phyloP scores from a whole-genome alignment of 2,888 invertebrate species.

The Chelonus formosanus region DNA sequence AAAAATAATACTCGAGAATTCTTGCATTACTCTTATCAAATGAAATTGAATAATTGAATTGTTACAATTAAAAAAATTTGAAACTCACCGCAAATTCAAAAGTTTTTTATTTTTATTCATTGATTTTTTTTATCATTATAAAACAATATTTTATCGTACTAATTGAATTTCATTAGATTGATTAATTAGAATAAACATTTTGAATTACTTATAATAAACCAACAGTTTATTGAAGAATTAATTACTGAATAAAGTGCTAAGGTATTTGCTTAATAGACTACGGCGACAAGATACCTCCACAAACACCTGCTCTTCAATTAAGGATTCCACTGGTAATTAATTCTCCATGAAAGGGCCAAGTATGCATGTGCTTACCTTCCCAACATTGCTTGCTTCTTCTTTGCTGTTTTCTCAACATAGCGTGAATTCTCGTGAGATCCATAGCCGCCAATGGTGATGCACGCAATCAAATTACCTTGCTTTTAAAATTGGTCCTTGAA shows the following conservation, averaged over 20 bases:
- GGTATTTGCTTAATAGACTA: conserved; percentile 3
- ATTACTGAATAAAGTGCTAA: not conserved
- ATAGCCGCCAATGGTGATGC: conserved; percentile 14
- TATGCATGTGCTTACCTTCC: not conserved
- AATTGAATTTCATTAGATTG: too few species aligned
- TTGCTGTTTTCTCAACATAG: conserved; percentile 2
- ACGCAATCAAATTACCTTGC: conserved; percentile 30
- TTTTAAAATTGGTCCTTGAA: conserved; percentile 12
- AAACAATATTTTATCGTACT: too few species aligned
- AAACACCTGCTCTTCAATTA: conserved; percentile 38
- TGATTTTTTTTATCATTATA: too few species aligned
- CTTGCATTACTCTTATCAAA: too few species aligned
- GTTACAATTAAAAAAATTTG: too few species aligned
- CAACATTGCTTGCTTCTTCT: not conserved
- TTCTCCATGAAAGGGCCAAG: conserved; percentile 38
- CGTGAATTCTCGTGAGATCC: conserved; percentile 26
- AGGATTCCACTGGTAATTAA: conserved; percentile 33
- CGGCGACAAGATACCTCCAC: conserved; percentile 12
- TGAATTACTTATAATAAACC: not conserved
- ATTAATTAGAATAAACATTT: too few species aligned
- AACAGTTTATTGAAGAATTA: not conserved
- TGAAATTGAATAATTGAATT: too few species aligned
- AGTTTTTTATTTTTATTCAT: too few species aligned
- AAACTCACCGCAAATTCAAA: too few species aligned
- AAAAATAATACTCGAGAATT: too few species aligned